Percentiles rank a stretch among this genome's conserved stretches.
Evolutionary conservation across 2,797 vertebrate genomes (phyloP).

Genomic region (Pantherophis vulpinus): DNA sequence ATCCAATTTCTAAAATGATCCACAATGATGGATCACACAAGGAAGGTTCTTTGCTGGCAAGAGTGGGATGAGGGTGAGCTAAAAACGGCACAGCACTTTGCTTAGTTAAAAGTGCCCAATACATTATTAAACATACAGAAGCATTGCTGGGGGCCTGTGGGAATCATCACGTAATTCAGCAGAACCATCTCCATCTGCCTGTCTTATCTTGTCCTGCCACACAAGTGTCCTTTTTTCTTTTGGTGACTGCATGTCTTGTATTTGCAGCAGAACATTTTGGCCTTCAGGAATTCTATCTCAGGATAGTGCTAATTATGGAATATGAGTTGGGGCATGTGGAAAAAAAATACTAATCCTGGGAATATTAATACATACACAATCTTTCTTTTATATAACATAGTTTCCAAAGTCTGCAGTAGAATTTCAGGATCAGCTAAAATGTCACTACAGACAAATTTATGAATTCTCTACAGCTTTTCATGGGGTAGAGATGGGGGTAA

Average conservation of each 20-base stretch:
- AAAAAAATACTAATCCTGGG: background rate
- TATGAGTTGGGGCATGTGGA: background rate
- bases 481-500: no score
- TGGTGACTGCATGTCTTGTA: background rate
- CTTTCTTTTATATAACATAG: background rate
- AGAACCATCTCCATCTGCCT: slow-evolving; percentile 10
- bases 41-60: background rate
- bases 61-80: background rate
- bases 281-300: background rate
- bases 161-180: slow-evolving; percentile 2
- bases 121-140: slow-evolving; percentile 16
- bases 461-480: background rate
- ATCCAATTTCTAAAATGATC: background rate
- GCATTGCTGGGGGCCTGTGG: background rate
- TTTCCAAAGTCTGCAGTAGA: no score
- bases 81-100: slow-evolving; percentile 2
- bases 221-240: background rate
- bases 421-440: background rate
- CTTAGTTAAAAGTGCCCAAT: background rate
- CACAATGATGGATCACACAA: background rate
- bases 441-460: background rate
- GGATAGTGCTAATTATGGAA: background rate
- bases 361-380: background rate
- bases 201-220: background rate
- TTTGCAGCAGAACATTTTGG: background rate